Conservation (phyloP, 1,140 invertebrate species). For the Lepidotrigona ventralis region DNA sequence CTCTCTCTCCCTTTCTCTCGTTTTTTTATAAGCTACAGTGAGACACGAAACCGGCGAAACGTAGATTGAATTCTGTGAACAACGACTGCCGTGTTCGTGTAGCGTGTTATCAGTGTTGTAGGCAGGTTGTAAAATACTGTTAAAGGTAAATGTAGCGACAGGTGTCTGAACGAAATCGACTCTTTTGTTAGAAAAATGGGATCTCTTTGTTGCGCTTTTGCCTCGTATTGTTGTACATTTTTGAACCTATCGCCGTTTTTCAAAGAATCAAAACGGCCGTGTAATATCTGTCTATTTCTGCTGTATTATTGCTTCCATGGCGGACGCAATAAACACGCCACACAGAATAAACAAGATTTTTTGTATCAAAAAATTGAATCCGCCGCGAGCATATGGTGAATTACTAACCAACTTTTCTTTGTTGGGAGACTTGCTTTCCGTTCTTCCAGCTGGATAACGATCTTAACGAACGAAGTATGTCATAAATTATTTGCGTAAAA, state of each 20-base stretch:
- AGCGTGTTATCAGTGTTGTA: not conserved
- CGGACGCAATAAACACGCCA: not conserved
- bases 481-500: not conserved
- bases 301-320: not conserved
- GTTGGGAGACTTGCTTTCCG: not conserved
- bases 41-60: not conserved
- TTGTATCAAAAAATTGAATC: not conserved
- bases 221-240: not conserved
- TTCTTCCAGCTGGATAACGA: not conserved
- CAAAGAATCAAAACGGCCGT: not conserved
- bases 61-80: not conserved
- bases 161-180: no score
- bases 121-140: not conserved
- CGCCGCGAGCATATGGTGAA: not conserved
- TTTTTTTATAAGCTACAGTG: not conserved
- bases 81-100: not conserved
- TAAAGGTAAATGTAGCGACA: not conserved
- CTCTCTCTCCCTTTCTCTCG: not conserved
- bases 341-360: not conserved
- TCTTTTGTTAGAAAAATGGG: not conserved
- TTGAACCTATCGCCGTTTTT: not conserved
- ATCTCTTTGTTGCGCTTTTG: not conserved
- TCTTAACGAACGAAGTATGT: not conserved
- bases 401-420: not conserved
- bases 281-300: not conserved